Conservation (phyloP, 2,888 invertebrate species). For the Hesperia comma region DNA sequence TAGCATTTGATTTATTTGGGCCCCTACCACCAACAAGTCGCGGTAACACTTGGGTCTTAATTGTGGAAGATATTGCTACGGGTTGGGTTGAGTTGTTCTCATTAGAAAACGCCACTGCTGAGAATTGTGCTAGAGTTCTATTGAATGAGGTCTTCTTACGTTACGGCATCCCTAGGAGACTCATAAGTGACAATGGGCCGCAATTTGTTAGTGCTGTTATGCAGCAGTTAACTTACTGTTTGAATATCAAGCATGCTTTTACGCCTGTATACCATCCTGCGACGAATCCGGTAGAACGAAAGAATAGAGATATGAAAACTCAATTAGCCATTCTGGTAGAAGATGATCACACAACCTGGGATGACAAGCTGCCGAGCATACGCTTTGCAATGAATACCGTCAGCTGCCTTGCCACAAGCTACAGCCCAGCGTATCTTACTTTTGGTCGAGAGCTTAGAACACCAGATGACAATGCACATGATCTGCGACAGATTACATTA, state of each 20-base stretch:
- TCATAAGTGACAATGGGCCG: constrained; percentile 55
- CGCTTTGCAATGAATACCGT: too few relatives aligned
- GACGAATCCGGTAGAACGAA: constrained; percentile 54
- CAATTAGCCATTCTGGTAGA: constrained; percentile 40
- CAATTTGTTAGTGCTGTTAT: constrained; percentile 54
- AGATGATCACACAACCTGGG: constrained; percentile 45
- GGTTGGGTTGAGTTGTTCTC: constrained; percentile 48
- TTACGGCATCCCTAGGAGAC: constrained; percentile 49
- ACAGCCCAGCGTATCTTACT: too few relatives aligned
- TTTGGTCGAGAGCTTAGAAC: too few relatives aligned
- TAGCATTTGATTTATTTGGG: constrained; percentile 48
- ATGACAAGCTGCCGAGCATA: too few relatives aligned
- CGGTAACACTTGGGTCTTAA: constrained; percentile 45
- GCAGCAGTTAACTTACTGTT: constrained; percentile 55
- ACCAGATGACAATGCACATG: too few relatives aligned
- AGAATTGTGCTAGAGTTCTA: constrained; percentile 38
- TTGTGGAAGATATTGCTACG: constrained; percentile 41
- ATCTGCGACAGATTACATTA: too few relatives aligned
- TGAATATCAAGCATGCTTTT: too few relatives aligned
- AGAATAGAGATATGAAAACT: constrained; percentile 44
- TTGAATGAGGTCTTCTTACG: constrained; percentile 45
- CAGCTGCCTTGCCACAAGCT: too few relatives aligned
- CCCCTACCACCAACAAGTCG: constrained; percentile 39
- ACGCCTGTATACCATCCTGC: constrained; percentile 50
- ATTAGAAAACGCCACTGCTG: constrained; percentile 40